Conservation (phyloP, 2,113 vertebrate species). For the Mormoops blainvillei region DNA sequence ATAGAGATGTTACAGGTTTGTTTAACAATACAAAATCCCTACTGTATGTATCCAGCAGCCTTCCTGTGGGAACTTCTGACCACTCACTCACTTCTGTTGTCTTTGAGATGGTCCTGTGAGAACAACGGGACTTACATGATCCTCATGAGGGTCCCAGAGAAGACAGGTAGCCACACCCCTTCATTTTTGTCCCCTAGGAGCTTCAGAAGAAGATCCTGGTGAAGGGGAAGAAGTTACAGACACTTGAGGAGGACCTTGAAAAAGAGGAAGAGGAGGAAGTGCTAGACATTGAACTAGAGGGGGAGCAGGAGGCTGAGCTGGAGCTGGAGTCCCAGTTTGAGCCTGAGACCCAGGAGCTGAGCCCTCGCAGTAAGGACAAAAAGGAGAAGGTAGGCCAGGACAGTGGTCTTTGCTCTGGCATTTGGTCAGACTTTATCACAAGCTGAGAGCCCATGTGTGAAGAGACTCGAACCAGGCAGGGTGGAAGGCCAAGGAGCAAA, state of each 20-base stretch:
- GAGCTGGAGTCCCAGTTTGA: slow-evolving; percentile 59
- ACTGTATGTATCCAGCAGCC: background rate
- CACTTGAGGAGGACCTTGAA: slow-evolving; percentile 77
- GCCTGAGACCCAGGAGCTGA: slow-evolving; percentile 49
- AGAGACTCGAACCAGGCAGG: background rate
- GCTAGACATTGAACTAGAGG: slow-evolving; percentile 73
- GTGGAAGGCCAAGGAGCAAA: background rate
- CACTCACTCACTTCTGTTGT: background rate
- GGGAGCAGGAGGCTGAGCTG: slow-evolving; percentile 76
- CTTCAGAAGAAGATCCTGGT: slow-evolving; percentile 90
- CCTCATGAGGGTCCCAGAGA: background rate
- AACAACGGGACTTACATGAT: background rate
- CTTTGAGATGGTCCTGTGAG: background rate
- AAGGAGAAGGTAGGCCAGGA: slow-evolving; percentile 79
- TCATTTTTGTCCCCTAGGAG: slow-evolving; percentile 76
- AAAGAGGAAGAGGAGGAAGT: slow-evolving; percentile 80
- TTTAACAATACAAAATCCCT: background rate
- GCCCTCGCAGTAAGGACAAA: slow-evolving; percentile 74
- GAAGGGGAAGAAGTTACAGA: slow-evolving; percentile 91
- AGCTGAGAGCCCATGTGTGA: background rate
- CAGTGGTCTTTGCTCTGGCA: background rate
- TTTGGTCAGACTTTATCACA: background rate
- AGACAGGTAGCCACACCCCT: background rate
- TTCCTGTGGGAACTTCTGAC: background rate
- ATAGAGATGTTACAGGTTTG: background rate